Percentiles rank a stretch among this genome's conserved stretches.
Evolutionary conservation across 2,888 invertebrate genomes (phyloP).

Genomic region (Leptinotarsa tumamoca): DNA sequence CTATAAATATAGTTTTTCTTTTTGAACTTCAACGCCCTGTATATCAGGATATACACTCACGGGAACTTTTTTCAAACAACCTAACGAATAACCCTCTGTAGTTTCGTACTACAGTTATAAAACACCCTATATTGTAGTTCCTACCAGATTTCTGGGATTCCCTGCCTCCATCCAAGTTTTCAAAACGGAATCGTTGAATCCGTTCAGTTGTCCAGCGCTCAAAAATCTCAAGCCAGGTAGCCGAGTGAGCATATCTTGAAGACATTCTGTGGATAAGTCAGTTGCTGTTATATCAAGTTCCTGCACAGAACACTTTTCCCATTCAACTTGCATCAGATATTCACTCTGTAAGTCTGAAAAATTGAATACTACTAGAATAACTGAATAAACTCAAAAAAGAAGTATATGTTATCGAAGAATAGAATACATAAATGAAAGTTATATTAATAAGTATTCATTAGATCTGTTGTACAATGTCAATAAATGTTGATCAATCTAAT

Average conservation of each 20-base stretch:
- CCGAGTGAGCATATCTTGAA: slow-evolving; percentile 91
- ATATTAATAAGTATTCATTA: no score
- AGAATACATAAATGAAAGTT: no score
- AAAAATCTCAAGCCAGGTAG: slow-evolving; percentile 89
- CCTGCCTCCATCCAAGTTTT: slow-evolving; percentile 93
- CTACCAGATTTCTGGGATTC: slow-evolving; percentile 71
- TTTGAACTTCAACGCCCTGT: no score
- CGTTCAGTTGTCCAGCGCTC: slow-evolving; percentile 96
- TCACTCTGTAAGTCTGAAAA: slow-evolving; percentile 87
- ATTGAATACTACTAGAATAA: neutral
- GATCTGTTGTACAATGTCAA: no score
- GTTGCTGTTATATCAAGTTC: slow-evolving; percentile 98
- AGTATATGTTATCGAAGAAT: no score
- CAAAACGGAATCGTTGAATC: slow-evolving; percentile 94
- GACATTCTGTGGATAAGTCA: slow-evolving; percentile 92
- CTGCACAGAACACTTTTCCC: slow-evolving; percentile 92
- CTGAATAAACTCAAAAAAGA: neutral
- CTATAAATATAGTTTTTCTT: no score
- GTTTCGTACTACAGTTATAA: no score
- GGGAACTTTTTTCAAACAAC: no score
- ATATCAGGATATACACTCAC: no score
- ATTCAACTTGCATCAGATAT: slow-evolving; percentile 94
- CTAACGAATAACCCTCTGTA: no score
- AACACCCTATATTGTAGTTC: slow-evolving; percentile 14
- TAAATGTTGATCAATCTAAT: no score